Base-by-base conservation (phyloP, 2,113 vertebrate genomes). In the Sminthopsis crassicaudata region DNA sequence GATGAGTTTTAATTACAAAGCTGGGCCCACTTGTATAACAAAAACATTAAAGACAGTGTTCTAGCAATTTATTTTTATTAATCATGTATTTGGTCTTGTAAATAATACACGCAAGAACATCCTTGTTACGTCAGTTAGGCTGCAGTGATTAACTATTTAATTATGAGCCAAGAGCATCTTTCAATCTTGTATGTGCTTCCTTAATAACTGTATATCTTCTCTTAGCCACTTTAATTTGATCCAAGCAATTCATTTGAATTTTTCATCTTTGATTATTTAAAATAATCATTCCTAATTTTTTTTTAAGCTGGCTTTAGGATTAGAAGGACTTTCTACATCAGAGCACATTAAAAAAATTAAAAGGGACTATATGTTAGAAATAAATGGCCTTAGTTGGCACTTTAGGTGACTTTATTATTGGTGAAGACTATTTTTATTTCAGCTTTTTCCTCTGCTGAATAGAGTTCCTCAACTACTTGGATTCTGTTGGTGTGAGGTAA, bases 61-160 rank as follows among this genome's bases (percentile, higher is more conserved):
- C 97, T 97, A 97, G 88, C 92, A 98, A 89, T 53, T 91, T 98
- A 96, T 96, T 97, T 98, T 98, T 98, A 98, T 98, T 98, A 98
- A 98, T 98, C 98, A 98, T 96, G 97, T 97, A 97, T 98, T 96
- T 96, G 94, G 94, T 98, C 97, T 98, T 98, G 97, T 98, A 99
- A 99, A 99, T 98, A 98, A 98, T 97, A 96, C 98, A 98, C 16
- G 90, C 97, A 98, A 98, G 97, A 91, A 98, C 97, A 98, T 98
- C 97, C 98, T 97, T 97, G 96, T 96, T 98, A 98, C 93, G 97
- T 98, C 98, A 98, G 97, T 97, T 95, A 92, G 95, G 92, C 57
- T 95, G 36, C 95, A 96, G 96, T 97, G 96, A 98, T 97, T 96
- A 98, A 98, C n/a, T 84, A 94, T 96, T 98, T 94, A 97, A 89